Base-by-base conservation (phyloP, 2,888 invertebrate species). In the Isoperla grammatica region DNA sequence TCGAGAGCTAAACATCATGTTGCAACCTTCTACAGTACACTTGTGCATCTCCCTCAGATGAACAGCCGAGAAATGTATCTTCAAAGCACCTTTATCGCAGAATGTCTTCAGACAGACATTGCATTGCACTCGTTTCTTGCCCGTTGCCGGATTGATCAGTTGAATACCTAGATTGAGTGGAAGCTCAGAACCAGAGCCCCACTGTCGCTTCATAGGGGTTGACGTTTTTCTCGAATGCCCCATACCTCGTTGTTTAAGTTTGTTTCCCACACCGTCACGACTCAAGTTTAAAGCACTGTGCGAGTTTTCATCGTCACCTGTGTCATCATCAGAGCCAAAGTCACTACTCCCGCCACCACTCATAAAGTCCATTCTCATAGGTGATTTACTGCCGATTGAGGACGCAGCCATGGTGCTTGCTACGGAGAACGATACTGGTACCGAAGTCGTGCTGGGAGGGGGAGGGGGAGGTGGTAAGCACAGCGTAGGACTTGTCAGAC, bases 11-110 rank as follows among this genome's bases (percentile, higher is more conserved):
- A 98, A 98, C 95, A 96, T 96, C 95, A 97, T 97, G 73, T 93
- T 96, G 76, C 98, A 98, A 0, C 97, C 97, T 72, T 94, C 94
- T 0, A 99, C 96, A 0, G 98, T 97, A 73, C 99, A 99, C 76
- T 95, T 95, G 76, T 99, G 99, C 98, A 99, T 99, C 79, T 99
- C 99, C 42, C 97, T 85, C 62, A 98, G 77, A 73, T 99, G 99
- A 9, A 99, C 99, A 0, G 99, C 99, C 55, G 96, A 96, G 73
- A 97, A 98, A 74, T 99, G 99, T 6, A 99, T 99, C 78, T 99
- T 99, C 20, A 99, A 80, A 1, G 99, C 99, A 63, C 98, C 99
- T 78, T 99, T 99, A 79, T 99, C 99, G 81, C 99, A 99, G 78
- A 99, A 99, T 13, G 98, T 98, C 78, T 99, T 99, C 63, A 96